Conservation (phyloP, 2,797 vertebrate genomes). For the Tokudaia muenninki region DNA sequence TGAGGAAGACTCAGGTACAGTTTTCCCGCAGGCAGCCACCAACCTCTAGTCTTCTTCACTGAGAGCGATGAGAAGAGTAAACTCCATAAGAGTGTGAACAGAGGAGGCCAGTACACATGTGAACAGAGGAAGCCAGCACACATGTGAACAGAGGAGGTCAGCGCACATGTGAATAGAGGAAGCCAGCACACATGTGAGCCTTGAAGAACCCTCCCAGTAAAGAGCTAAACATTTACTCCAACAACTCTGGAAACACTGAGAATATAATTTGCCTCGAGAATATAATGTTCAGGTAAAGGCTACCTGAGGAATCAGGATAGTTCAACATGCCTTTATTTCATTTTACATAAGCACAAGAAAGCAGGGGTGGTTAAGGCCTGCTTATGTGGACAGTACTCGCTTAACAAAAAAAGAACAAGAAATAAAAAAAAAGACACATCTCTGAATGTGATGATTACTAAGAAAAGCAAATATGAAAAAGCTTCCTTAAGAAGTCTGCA, state of each 20-base stretch:
- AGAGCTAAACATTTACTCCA: neutral
- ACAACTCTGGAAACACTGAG: neutral
- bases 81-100: neutral
- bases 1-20: neutral
- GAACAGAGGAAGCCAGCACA: neutral
- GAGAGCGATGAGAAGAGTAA: neutral
- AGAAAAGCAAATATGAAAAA: conserved; percentile 72
- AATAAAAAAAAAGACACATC: neutral
- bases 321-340: neutral
- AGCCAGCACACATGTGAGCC: neutral
- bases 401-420: neutral
- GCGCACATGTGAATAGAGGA: neutral
- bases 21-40: neutral
- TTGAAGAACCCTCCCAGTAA: neutral
- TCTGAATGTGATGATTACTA: conserved; percentile 54
- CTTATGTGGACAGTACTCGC: neutral
- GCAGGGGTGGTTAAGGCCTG: neutral
- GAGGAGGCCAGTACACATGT: neutral
- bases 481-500: conserved; percentile 53
- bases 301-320: neutral
- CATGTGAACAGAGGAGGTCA: no score
- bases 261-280: neutral
- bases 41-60: neutral
- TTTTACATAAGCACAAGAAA: neutral
- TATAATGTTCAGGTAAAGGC: neutral